A percentile compares a stretch with the other conserved stretches of the same genome.
These are phyloP conservation scores for Charaxes varanes DNA, from an alignment of 1,140 invertebrate genomes.

Conservation along the genomic window DNA sequence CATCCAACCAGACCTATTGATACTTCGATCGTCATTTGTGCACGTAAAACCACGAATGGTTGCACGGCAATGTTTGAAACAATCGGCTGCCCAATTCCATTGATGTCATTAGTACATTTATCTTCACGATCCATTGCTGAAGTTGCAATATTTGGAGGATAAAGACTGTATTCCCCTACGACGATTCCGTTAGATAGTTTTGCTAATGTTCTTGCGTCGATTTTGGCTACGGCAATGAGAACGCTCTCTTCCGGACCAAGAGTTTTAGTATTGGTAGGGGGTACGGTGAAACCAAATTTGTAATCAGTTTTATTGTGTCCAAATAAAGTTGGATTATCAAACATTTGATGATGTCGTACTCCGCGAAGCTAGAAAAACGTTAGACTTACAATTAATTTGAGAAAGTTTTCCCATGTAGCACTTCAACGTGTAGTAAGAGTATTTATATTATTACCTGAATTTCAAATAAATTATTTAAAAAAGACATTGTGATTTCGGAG, in stretches of 20 bases:
- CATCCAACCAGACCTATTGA: conserved; percentile 56
- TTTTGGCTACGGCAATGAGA: conserved; percentile 44
- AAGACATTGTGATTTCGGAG: conserved; percentile 5
- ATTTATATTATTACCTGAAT: conserved; percentile 11
- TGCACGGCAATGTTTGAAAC: conserved; percentile 32
- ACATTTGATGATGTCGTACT: conserved; percentile 13
- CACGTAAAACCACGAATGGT: conserved; percentile 34
- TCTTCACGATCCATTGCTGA: conserved; percentile 23
- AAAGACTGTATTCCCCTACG: conserved; percentile 47
- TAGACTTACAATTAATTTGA: too few relatives aligned
- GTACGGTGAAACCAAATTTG: conserved; percentile 23
- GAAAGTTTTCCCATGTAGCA: too few relatives aligned
- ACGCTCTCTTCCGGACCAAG: conserved; percentile 29
- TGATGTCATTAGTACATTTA: conserved; percentile 49
- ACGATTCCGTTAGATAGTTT: conserved; percentile 39
- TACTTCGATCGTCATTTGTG: conserved; percentile 53
- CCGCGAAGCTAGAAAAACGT: conserved; percentile 39
- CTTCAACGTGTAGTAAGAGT: too few relatives aligned
- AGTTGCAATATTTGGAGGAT: conserved; percentile 28
- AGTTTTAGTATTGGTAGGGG: conserved; percentile 7
- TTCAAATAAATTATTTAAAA: conserved; percentile 11
- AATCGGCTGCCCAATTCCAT: conserved; percentile 28
- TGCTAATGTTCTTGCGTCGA: conserved; percentile 39
- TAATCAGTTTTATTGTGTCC: conserved; percentile 36
- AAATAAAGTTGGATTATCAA: conserved; percentile 27